Base-by-base conservation (phyloP, 2,113 vertebrate genomes). In the Zingel zingel region DNA sequence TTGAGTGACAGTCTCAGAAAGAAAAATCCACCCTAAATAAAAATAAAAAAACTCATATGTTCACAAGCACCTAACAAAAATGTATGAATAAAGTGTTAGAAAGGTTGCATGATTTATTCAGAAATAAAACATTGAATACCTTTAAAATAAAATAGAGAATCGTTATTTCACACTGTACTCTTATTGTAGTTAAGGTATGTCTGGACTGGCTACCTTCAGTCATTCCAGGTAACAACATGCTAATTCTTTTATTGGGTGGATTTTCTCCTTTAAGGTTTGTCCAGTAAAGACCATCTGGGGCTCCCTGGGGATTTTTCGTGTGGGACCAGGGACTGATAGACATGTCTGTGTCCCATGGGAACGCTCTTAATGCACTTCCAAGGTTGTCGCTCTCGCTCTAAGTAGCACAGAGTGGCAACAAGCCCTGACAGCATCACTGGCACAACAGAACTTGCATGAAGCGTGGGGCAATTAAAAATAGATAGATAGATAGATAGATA, bases 401-500 rank as follows among this genome's bases (percentile, higher is more conserved):
- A 87, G 73, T 76, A 78, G 84, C 78, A 72, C 58, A 58, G 85
- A 81, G 86, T 78, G 80, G 77, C 89, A 87, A 88, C 84, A 75
- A 84, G 74, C 74, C 74, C 78, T 91, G 93, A 92, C 90, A 92
- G 84, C 77, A 57, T 86, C 84, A 71, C 56, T 81, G 79, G 81
- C 72, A 84, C 84, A 80, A 59, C 66, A 82, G 90, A 90, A 92
- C 88, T 83, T 74, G 54, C 68, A 87, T 75, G 82, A 87, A 84
- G 86, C 64, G 7, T 25, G 56, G 64, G 73, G 47, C 57, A 84
- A 91, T 91, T 90, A 88, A 91, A 91, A 91, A 92, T 90, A 77
- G 80, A 92, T 89, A 47, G 88, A 93, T 92, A n/a, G n/a, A n/a
- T n/a, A n/a, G n/a, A 92, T 90, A 77, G 80, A 92, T 89, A 47